phyloP scores from a whole-genome alignment of 2,888 invertebrate genomes.

The Lithodes maja region DNA sequence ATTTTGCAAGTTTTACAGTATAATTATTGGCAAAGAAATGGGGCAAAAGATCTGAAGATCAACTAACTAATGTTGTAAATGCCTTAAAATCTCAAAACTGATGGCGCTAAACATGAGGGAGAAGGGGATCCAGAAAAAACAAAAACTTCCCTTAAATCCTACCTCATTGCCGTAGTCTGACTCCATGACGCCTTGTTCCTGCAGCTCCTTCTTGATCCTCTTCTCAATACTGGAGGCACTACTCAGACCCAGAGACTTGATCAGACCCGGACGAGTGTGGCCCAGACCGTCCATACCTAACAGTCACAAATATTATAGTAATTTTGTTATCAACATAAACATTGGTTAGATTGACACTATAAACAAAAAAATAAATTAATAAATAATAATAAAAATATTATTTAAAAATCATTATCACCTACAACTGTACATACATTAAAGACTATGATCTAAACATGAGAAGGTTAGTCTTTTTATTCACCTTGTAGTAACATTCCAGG shows the following conservation, averaged over 20 bases:
- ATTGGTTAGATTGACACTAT: neutral
- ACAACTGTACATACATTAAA: too few relatives aligned
- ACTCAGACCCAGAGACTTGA: conserved; percentile 58
- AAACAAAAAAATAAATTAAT: neutral
- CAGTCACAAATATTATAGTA: neutral
- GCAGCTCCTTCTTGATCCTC: conserved; percentile 67
- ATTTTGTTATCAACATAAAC: conserved; percentile 1
- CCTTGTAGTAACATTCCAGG: too few relatives aligned
- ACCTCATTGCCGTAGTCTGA: conserved; percentile 65
- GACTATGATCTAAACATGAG: too few relatives aligned
- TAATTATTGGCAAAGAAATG: too few relatives aligned
- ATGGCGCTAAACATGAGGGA: too few relatives aligned
- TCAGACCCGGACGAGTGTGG: conserved; percentile 65
- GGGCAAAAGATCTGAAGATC: too few relatives aligned
- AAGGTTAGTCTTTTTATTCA: too few relatives aligned
- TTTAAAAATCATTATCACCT: neutral
- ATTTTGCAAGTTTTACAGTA: too few relatives aligned
- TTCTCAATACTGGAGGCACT: conserved; percentile 68
- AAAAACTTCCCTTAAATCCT: neutral
- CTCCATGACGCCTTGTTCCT: conserved; percentile 70
- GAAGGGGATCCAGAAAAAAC: too few relatives aligned
- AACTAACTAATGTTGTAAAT: too few relatives aligned
- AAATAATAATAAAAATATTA: neutral
- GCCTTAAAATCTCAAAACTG: too few relatives aligned
- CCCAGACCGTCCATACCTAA: conserved; percentile 63